Base-by-base conservation (phyloP, 2,888 invertebrate species). In the Mythimna ferrago region DNA sequence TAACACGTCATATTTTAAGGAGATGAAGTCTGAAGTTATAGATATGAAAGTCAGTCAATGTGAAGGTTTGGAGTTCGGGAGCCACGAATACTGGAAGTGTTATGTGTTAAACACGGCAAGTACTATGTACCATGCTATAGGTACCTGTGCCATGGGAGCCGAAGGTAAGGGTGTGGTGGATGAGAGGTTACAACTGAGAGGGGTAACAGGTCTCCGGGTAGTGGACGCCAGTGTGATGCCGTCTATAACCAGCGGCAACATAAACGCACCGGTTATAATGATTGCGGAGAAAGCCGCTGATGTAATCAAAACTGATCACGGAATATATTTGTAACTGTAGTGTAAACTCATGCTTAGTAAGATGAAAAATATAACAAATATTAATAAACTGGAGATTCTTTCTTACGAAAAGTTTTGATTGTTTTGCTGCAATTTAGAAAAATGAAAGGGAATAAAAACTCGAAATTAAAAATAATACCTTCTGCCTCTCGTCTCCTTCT, bases 191-290 rank as follows among this genome's bases (percentile, higher is more conserved):
- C 68, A 69, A 60, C 97, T 97, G 0, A 93, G 97, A 80, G 97
- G 97, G 0, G 92, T 97, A 1, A 91, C 92, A 66, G 93, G 96
- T 1, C 89, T 97, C 11, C 92, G 98, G 41, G 97, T 99, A 0
- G 97, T 98, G 1, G 99, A 99, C 89, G 98, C 97, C 0, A 98
- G 98, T 83, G 97, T 98, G 19, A 98, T 99, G 98, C 98, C 98
- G 0, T 97, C 94, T 1, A 98, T 98, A 67, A 96, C 97, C 0
- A 98, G 97, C 48, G 98, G 98, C 0, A 98, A 98, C 88, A 98
- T 98, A 0, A 98, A 98, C 87, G 98, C 98, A 0, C 98, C 98
- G 0, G 97, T 97, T 0, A 97, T 98, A 60, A 98, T 98, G 98
- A 97, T 98, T 54, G 98, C 97, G 0, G 98, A 98, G 89, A 98